Base-by-base conservation (phyloP, 2,797 vertebrate genomes). In the Sphenopsis melanotis region DNA sequence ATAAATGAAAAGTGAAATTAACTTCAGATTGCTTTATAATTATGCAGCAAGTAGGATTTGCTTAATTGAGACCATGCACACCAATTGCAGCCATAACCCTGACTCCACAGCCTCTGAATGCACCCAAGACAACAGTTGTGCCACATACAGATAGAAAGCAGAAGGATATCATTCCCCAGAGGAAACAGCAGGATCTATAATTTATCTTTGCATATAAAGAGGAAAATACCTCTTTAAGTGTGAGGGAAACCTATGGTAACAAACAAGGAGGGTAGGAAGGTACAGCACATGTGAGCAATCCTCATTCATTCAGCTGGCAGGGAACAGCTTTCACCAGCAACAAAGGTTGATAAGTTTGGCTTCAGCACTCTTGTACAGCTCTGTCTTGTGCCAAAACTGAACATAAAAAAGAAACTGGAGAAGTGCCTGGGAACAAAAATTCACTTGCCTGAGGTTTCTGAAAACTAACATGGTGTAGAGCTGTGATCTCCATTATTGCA, bases 21-120 rank as follows among this genome's bases (percentile, higher is more conserved):
- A 57, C 4, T 64, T 81, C 52, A 37, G 27, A 57, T 26, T 53
- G 19, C 34, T 89, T 71, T 68, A 47, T 47, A 76, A 46, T 36
- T 70, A 20, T 2, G 6, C 59, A 95, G 41, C 76, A 94, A 79
- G 84, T 83, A 74, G 65, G 27, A 87, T 89, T 83, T 75, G 8
- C 44, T 95, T 85, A 39, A 81, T 91, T 95, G 77, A 66, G 61
- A 85, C 30, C n/a, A 47, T n/a, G 47, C 55, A 85, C 50, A 88
- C 32, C 59, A 88, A 78, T 29, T 79, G 65, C 77, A 91, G 61
- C 27, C 75, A 36, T 50, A 89, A 75, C 50, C 81, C 68, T 53
- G 83, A 68, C 18, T 76, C 61, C 61, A 65, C 18, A 21, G 63
- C 24, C 49, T 85, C 42, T 46, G 42, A 47, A 55, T 21, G 17